Evolutionary conservation across 2,888 invertebrate species (phyloP).

Genomic region (Notodonta dromedarius): DNA sequence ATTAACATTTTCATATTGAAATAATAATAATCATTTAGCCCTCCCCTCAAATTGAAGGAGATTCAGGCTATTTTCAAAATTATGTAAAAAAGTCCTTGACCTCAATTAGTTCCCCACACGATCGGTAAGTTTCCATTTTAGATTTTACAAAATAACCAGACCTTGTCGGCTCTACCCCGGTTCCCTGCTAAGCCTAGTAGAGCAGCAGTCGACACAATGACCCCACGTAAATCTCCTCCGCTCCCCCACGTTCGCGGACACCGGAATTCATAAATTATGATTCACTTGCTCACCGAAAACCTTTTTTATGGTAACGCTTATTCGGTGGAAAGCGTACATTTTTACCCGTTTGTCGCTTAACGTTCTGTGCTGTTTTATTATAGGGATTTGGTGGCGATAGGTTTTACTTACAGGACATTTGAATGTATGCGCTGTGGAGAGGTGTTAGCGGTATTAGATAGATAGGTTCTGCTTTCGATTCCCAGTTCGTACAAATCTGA

Average conservation of each 20-base stretch:
- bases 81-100: too few species aligned
- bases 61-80: too few species aligned
- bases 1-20: too few species aligned
- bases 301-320: conserved; percentile 83
- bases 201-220: conserved; percentile 76
- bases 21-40: too few species aligned
- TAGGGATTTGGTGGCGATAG: conserved; percentile 33
- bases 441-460: background rate
- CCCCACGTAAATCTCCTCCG: conserved; percentile 79
- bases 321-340: conserved; percentile 76
- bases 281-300: conserved; percentile 84
- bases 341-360: conserved; percentile 69
- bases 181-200: conserved; percentile 50
- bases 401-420: conserved; percentile 19
- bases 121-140: background rate
- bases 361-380: conserved; percentile 52
- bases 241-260: conserved; percentile 58
- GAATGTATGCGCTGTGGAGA: conserved; percentile 24
- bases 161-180: conserved; percentile 17
- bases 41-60: too few species aligned
- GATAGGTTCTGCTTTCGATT: too few species aligned
- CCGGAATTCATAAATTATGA: conserved; percentile 84
- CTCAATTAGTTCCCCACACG: too few species aligned
- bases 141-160: conserved; percentile 7
- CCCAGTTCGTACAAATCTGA: too few species aligned